phyloP scores from a whole-genome alignment of 1,140 invertebrate genomes.

The Chrysomallon squamiferum region DNA sequence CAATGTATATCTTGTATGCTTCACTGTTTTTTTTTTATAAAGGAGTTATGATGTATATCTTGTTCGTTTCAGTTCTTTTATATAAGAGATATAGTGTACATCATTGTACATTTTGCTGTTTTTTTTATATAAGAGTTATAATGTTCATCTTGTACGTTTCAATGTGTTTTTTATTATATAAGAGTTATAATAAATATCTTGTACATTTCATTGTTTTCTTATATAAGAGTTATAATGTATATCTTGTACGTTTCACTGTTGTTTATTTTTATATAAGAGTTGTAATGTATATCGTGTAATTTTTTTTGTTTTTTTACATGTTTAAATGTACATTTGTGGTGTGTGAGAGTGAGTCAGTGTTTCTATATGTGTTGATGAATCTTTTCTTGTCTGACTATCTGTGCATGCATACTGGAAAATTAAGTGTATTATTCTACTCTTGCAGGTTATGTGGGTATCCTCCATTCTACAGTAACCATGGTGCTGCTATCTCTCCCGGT shows the following conservation, averaged over 20 bases:
- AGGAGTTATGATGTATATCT: not conserved
- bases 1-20: conserved; percentile 95
- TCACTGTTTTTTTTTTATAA: conserved; percentile 7
- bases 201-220: not conserved
- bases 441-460: conserved; percentile 93
- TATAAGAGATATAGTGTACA: not conserved
- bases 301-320: conserved; percentile 54
- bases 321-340: not conserved
- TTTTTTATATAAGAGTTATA: not conserved
- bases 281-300: conserved; percentile 96
- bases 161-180: conserved; percentile 79
- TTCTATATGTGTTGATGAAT: not conserved
- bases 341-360: not conserved
- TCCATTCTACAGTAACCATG: conserved; percentile 97
- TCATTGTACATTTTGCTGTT: not conserved
- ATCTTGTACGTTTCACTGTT: conserved; percentile 79
- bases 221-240: conserved; percentile 95
- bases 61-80: not conserved
- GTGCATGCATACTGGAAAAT: not conserved
- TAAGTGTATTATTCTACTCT: not conserved
- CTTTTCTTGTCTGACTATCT: not conserved
- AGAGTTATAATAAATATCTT: not conserved
- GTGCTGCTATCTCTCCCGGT: conserved; percentile 96
- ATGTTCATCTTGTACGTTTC: not conserved
- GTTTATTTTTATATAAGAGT: conserved; percentile 79